Conservation (phyloP, 2,113 vertebrate genomes). For the Rissa tridactyla region DNA sequence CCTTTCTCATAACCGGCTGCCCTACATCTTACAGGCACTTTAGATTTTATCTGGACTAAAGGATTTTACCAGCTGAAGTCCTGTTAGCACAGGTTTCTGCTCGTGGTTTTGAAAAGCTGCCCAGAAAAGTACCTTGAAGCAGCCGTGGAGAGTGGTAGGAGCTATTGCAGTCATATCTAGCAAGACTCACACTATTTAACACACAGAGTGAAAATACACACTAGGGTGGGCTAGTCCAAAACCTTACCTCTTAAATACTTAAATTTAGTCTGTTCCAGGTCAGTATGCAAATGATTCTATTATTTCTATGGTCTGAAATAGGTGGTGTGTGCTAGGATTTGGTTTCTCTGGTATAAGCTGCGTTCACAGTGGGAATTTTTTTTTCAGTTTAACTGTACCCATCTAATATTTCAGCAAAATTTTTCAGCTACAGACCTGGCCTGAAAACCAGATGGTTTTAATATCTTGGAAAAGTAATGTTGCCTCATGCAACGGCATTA, state of each 20-base stretch:
- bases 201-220: background rate
- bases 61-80: constrained; percentile 3
- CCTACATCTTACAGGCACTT: background rate
- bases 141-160: background rate
- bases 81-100: constrained; percentile 25
- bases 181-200: background rate
- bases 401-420: background rate
- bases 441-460: constrained; percentile 31
- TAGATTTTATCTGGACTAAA: constrained; percentile 44
- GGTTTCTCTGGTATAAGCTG: background rate
- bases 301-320: background rate
- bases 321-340: background rate
- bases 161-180: background rate
- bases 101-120: constrained; percentile 23
- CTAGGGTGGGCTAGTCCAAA: background rate
- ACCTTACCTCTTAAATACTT: background rate
- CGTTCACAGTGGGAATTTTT: background rate
- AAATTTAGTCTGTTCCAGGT: background rate
- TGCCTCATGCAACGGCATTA: background rate
- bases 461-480: background rate
- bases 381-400: background rate
- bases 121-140: background rate
- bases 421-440: background rate
- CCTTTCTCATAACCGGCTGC: background rate
- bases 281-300: background rate